phyloP scores from a whole-genome alignment of 2,888 invertebrate species.

The Frankliniella intonsa region DNA sequence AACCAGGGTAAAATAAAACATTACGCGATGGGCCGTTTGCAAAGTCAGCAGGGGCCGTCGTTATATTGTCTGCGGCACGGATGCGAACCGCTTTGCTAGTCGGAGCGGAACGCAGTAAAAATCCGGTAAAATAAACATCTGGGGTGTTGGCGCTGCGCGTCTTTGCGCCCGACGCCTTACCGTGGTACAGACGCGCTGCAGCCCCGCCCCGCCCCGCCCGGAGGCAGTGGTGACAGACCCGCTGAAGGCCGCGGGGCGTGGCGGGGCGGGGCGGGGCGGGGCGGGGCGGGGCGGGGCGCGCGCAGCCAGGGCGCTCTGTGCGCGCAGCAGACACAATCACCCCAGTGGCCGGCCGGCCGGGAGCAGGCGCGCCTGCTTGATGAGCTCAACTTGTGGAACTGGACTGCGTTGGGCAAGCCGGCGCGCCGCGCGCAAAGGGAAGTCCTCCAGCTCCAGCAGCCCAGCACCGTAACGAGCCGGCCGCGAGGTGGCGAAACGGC shows the following conservation, averaged over 20 bases:
- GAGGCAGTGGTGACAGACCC: not conserved
- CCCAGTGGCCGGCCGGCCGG: not conserved
- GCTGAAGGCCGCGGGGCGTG: not conserved
- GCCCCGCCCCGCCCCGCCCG: not conserved
- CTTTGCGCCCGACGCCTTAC: too few species aligned
- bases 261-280: conserved; percentile 18
- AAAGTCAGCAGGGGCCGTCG: not conserved
- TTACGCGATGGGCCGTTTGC: too few species aligned
- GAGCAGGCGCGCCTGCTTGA: not conserved
- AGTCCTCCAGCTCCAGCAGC: too few species aligned
- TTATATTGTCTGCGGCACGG: not conserved
- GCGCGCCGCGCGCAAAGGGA: not conserved
- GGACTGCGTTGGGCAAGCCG: not conserved
- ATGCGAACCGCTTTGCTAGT: not conserved
- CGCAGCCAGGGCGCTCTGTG: not conserved
- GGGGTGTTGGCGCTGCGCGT: too few species aligned
- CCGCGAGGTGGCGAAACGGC: too few species aligned
- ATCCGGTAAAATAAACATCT: not conserved
- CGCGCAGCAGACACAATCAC: not conserved
- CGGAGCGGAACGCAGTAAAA: not conserved
- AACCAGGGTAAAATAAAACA: too few species aligned
- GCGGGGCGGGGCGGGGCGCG: not conserved
- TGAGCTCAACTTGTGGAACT: not conserved
- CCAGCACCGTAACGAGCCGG: too few species aligned
- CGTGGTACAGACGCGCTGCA: too few species aligned